Percentiles rank a stretch among this genome's conserved stretches.
These are phyloP conservation scores for Ictalurus punctatus DNA, from an alignment of 2,113 vertebrate species.

Conservation along the genomic window DNA sequence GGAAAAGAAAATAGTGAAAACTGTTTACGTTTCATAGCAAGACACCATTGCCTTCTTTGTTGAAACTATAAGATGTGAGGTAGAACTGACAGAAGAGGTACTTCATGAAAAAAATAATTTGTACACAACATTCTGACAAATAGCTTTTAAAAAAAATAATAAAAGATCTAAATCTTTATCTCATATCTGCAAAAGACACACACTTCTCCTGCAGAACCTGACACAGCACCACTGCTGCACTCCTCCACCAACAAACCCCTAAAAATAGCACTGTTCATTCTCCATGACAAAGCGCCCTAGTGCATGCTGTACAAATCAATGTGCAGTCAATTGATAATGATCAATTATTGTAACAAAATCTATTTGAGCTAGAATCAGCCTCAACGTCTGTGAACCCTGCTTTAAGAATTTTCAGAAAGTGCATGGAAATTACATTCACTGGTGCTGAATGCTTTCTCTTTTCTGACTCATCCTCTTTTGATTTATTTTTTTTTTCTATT, in stretches of 20 bases:
- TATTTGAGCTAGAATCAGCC: neutral
- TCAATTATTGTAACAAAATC: neutral
- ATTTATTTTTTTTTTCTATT: neutral
- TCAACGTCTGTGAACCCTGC: neutral
- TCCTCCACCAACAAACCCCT: slow-evolving; percentile 58
- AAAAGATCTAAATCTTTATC: neutral
- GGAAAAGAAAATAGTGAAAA: neutral
- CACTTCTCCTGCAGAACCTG: slow-evolving; percentile 53
- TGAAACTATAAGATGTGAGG: neutral
- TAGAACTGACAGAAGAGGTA: neutral
- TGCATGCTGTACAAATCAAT: slow-evolving; percentile 18
- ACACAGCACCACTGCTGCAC: slow-evolving; percentile 67
- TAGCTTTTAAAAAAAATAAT: neutral
- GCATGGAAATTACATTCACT: slow-evolving; percentile 2
- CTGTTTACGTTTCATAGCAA: neutral
- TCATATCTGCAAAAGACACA: slow-evolving; percentile 33
- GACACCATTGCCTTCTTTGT: neutral
- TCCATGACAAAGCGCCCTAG: slow-evolving; percentile 40
- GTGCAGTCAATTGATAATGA: neutral
- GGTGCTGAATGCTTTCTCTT: neutral
- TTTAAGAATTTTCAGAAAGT: neutral
- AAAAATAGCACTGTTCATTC: slow-evolving; percentile 68
- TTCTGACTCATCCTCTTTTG: neutral
- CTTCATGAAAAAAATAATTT: neutral
- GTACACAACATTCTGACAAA: neutral